Base-by-base conservation (phyloP, 2,797 vertebrate genomes). In the Anguilla megastoma region DNA sequence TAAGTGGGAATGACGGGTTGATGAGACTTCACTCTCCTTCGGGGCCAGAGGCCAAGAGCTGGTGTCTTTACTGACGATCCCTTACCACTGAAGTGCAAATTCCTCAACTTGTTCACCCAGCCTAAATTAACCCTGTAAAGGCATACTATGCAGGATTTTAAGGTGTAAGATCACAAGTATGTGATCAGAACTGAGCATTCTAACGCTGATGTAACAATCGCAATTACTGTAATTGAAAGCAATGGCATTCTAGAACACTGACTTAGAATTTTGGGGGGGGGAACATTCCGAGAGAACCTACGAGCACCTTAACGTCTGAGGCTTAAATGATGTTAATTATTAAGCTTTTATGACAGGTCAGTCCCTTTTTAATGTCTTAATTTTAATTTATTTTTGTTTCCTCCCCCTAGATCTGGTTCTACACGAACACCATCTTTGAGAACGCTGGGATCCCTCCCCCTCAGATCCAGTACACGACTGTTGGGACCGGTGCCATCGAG, bases 331-430 rank as follows among this genome's bases (percentile, higher is more conserved):
- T 56, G 54, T 18, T 56, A 56, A 41, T 41, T 41, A 41, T 41
- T 41, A 3, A 41, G 36, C 36, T 41, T 41, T 41, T 41, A 41
- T 41, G 36, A 41, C 36, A 3, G 36, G 36, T 41, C 36, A 21
- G 18, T n/a, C 63, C 24, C 5, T 7, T 66, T 6, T 66, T 21
- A 71, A n/a, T 71, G 8, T 30, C 4, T 71, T 71, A n/a, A 12
- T 58, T 58, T 58, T 74, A 9, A 33, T 7, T 48, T 24, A 12
- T 45, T 48, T 33, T 56, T 84, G 45, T 54, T 41, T 41, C 3
- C 18, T 85, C 58, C 85, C 94, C 95, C 86, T 95, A 98, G 97
- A 98, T 98, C 93, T 98, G 98, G 98, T 98, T 97, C 94, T 98
- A 98, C 91, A 98, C 98, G 89, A 98, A 98, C 90, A 88, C 94